Conservation (phyloP, 2,888 invertebrate species). For the Eugnorisma glareosa region DNA sequence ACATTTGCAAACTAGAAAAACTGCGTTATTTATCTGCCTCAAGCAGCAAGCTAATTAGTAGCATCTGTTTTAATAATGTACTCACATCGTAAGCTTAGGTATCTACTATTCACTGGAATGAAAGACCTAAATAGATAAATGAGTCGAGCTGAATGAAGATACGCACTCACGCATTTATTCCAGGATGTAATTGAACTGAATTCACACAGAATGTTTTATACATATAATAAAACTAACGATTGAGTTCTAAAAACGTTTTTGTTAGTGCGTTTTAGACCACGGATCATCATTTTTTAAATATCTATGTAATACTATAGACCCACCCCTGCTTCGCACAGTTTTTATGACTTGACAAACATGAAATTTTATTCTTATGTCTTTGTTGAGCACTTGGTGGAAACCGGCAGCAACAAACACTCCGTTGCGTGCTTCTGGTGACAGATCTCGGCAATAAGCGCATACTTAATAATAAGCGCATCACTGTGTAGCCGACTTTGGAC, state of each 20-base stretch:
- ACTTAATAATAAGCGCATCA: too few relatives aligned
- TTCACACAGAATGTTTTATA: constrained; percentile 19
- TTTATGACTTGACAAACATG: background rate
- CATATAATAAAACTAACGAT: constrained; percentile 15
- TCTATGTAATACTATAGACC: too few relatives aligned
- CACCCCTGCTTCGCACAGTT: background rate
- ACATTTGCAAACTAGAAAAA: background rate
- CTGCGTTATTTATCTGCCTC: background rate
- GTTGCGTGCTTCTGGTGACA: too few relatives aligned
- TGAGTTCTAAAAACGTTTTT: constrained; percentile 21
- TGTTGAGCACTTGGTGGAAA: too few relatives aligned
- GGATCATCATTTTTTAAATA: background rate
- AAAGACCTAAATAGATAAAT: constrained; percentile 16
- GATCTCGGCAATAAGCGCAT: too few relatives aligned
- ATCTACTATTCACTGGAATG: background rate
- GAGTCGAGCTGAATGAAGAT: constrained; percentile 10
- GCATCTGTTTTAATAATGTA: constrained; percentile 30
- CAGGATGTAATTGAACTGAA: constrained; percentile 7
- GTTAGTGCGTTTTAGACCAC: background rate
- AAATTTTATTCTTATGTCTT: too few relatives aligned
- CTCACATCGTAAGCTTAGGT: constrained; percentile 18
- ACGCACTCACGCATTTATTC: constrained; percentile 15
- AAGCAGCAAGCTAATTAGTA: constrained; percentile 1
- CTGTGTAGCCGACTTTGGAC: too few relatives aligned
- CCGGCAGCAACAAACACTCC: too few relatives aligned